A percentile compares a stretch with the other conserved stretches of the same genome.
phyloP scores from a whole-genome alignment of 2,797 vertebrate genomes.

The Antrozous pallidus region DNA sequence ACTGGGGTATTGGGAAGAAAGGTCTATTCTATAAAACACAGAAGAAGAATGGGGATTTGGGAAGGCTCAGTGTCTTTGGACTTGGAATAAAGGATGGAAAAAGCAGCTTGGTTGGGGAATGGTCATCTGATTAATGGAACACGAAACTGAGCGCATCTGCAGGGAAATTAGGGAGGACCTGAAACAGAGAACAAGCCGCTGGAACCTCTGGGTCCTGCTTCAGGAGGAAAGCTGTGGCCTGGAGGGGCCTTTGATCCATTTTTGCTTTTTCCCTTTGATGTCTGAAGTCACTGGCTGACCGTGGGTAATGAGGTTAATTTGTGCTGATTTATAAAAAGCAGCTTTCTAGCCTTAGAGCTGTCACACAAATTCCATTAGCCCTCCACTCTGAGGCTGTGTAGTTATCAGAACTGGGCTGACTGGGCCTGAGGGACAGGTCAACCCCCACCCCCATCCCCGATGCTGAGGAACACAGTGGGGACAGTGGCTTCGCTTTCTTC shows the following conservation, averaged over 20 bases:
- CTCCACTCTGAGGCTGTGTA: background rate
- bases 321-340: background rate
- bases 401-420: background rate
- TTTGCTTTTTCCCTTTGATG: background rate
- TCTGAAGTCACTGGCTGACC: background rate
- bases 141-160: background rate
- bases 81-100: constrained; percentile 43
- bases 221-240: background rate
- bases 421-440: accelerated
- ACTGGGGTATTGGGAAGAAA: background rate
- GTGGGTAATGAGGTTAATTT: background rate
- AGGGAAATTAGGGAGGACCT: background rate
- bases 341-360: background rate
- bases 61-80: constrained; percentile 27
- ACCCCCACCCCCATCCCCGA: background rate
- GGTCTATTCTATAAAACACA: constrained; percentile 14
- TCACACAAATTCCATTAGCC: background rate
- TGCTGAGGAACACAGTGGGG: background rate
- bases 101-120: background rate
- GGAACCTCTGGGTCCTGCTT: background rate
- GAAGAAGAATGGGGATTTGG: background rate
- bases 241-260: background rate
- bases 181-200: background rate
- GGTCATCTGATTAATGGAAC: constrained; percentile 17
- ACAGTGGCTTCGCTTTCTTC: background rate